These are phyloP conservation scores for Cynopterus brachyotis DNA, from an alignment of 2,113 vertebrate genomes.

Conservation along the genomic window DNA sequence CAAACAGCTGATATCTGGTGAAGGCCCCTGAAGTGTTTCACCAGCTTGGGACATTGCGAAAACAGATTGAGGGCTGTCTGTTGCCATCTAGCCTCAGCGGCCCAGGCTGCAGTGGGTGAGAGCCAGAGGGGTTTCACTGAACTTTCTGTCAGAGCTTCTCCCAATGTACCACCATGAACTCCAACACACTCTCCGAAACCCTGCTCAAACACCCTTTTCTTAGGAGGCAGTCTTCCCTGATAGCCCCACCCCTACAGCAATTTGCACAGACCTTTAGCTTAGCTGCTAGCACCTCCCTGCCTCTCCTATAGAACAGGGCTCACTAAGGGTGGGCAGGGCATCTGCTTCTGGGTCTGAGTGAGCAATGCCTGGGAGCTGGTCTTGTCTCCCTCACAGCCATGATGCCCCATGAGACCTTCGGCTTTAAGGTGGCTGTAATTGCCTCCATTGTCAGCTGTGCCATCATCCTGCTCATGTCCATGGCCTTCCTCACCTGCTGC, in stretches of 20 bases:
- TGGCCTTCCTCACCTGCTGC: slow-evolving; percentile 95
- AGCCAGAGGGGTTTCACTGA: background rate
- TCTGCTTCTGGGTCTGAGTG: background rate
- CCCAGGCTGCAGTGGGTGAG: background rate
- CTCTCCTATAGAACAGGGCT: background rate
- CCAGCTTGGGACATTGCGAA: background rate
- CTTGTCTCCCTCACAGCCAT: slow-evolving; percentile 84
- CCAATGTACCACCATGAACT: background rate
- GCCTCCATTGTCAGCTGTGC: slow-evolving; percentile 91
- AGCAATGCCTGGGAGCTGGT: background rate
- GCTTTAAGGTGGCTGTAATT: slow-evolving; percentile 92
- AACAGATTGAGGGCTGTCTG: background rate
- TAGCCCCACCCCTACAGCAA: background rate
- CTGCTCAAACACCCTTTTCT: too few relatives aligned
- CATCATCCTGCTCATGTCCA: slow-evolving; percentile 93
- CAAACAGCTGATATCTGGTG: background rate
- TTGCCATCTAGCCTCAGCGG: background rate
- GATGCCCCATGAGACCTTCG: slow-evolving; percentile 85
- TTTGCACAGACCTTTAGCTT: background rate
- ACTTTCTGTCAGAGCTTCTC: background rate
- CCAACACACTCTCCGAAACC: background rate
- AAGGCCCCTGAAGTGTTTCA: background rate
- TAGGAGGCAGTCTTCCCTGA: background rate
- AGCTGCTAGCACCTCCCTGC: background rate
- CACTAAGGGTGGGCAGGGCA: background rate